phyloP scores from a whole-genome alignment of 2,888 invertebrate species.

The Lasioglossum oenotherae region DNA sequence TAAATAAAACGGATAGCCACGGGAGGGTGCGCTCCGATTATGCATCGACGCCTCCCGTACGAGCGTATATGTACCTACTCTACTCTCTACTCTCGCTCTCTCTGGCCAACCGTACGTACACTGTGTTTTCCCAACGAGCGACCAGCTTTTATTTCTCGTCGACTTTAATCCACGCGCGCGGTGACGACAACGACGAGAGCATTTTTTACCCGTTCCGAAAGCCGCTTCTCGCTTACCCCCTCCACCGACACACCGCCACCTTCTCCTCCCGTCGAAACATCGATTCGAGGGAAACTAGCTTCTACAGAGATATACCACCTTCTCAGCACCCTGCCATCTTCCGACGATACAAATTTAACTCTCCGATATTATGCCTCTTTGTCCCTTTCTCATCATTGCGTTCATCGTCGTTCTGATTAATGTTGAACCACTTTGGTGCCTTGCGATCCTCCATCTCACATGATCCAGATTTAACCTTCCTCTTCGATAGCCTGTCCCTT shows the following conservation, averaged over 20 bases:
- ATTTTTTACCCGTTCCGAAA: slow-evolving; percentile 45
- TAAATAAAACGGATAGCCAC: slow-evolving; percentile 84
- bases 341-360: background rate
- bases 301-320: background rate
- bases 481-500: too few relatives aligned
- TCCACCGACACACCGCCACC: background rate
- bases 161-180: slow-evolving; percentile 47
- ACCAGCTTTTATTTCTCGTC: slow-evolving; percentile 56
- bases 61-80: slow-evolving; percentile 60
- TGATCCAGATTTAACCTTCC: too few relatives aligned
- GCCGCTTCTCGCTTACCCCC: slow-evolving; percentile 30
- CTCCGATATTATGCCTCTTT: background rate
- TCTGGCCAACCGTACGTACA: slow-evolving; percentile 52
- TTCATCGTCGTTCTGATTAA: too few relatives aligned
- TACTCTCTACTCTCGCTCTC: slow-evolving; percentile 22
- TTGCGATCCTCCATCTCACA: too few relatives aligned
- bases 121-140: slow-evolving; percentile 57
- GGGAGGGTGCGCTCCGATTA: slow-evolving; percentile 82
- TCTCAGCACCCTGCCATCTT: background rate
- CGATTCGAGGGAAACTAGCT: background rate
- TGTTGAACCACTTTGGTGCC: too few relatives aligned
- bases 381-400: background rate
- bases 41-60: slow-evolving; percentile 77
- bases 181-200: slow-evolving; percentile 38
- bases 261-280: slow-evolving; percentile 18